phyloP scores from a whole-genome alignment of 2,888 invertebrate species.

The Polyploca ridens region DNA sequence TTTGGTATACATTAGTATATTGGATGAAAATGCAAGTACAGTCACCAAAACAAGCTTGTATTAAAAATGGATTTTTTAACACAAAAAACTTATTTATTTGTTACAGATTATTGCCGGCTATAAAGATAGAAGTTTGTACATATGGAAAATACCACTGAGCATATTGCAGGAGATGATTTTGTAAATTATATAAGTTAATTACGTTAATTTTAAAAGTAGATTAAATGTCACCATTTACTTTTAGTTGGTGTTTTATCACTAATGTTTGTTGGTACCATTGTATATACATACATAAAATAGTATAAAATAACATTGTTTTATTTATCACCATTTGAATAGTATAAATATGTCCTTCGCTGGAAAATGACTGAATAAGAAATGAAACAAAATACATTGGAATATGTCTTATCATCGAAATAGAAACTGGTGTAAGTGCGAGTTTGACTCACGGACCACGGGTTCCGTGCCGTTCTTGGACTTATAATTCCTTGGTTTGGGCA shows the following conservation, averaged over 20 bases:
- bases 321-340: not conserved
- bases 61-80: too few relatives aligned
- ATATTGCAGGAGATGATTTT: constrained; percentile 80
- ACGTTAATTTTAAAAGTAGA: constrained; percentile 43
- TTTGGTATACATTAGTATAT: too few relatives aligned
- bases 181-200: constrained; percentile 47
- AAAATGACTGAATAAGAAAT: too few relatives aligned
- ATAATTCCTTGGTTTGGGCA: too few relatives aligned
- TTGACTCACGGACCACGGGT: too few relatives aligned
- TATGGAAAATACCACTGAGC: constrained; percentile 86
- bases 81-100: constrained; percentile 33
- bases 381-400: too few relatives aligned
- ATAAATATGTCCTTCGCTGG: too few relatives aligned
- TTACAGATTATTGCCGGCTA: constrained; percentile 88
- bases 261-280: constrained; percentile 40
- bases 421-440: too few relatives aligned
- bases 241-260: constrained; percentile 36
- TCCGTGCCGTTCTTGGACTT: too few relatives aligned
- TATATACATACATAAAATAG: constrained; percentile 32
- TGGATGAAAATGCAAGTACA: too few relatives aligned
- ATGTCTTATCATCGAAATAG: too few relatives aligned
- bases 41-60: too few relatives aligned
- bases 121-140: constrained; percentile 87
- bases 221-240: constrained; percentile 43
- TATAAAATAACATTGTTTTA: not conserved